Evolutionary conservation across 2,797 vertebrate species (phyloP).

Genomic region (Botia kubotai): DNA sequence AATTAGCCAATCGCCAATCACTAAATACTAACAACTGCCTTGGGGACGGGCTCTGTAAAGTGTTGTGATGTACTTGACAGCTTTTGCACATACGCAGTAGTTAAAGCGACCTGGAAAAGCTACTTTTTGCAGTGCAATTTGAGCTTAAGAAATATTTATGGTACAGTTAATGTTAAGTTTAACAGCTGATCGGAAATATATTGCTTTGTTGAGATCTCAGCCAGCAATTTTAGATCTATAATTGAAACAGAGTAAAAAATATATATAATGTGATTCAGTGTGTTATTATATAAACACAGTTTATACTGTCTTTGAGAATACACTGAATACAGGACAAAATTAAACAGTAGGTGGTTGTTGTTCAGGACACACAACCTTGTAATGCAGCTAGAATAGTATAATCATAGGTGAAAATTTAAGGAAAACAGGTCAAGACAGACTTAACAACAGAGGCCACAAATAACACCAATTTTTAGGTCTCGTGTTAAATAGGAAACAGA

Average conservation of each 20-base stretch:
- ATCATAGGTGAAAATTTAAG: constrained; percentile 51
- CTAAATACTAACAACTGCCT: too few relatives aligned
- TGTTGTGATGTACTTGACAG: too few relatives aligned
- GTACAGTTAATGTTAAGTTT: too few relatives aligned
- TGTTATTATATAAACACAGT: constrained; percentile 51
- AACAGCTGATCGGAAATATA: too few relatives aligned
- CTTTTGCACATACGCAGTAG: too few relatives aligned
- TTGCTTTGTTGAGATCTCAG: too few relatives aligned
- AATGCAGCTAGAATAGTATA: constrained; percentile 54
- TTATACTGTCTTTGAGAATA: background rate
- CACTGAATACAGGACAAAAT: constrained; percentile 56
- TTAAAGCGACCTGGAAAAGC: too few relatives aligned
- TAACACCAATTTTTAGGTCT: constrained; percentile 65
- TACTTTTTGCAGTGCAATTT: too few relatives aligned
- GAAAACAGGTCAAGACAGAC: constrained; percentile 64
- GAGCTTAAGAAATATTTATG: too few relatives aligned
- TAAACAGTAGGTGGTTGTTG: constrained; percentile 57
- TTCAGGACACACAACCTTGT: constrained; percentile 63
- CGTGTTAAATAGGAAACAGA: constrained; percentile 79
- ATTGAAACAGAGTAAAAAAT: constrained; percentile 14
- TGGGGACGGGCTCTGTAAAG: background rate
- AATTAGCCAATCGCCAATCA: too few relatives aligned
- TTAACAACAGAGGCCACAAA: constrained; percentile 68
- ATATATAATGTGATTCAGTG: constrained; percentile 31
- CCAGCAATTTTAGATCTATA: background rate